Conservation (phyloP, 2,113 vertebrate genomes). For the Engystomops pustulosus region DNA sequence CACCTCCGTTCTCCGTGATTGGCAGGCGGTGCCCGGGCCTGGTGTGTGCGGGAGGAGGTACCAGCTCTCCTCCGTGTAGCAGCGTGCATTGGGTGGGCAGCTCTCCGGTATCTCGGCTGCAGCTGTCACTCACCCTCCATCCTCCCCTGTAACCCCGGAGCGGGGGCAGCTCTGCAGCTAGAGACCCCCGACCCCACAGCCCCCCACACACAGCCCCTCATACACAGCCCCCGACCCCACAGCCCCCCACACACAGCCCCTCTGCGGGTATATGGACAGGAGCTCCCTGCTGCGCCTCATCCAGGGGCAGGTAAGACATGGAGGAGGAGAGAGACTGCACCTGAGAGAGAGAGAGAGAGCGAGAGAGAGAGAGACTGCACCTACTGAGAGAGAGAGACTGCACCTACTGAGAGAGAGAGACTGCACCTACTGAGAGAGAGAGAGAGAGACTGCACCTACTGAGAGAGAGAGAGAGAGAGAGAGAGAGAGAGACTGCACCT, state of each 20-base stretch:
- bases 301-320: slow-evolving; percentile 95
- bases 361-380: background rate
- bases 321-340: background rate
- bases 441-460: background rate
- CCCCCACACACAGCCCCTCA: too few species aligned
- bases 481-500: background rate
- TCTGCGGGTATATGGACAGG: slow-evolving; percentile 92
- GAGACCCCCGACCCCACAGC: background rate
- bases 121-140: slow-evolving; percentile 2
- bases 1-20: slow-evolving; percentile 47
- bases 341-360: background rate
- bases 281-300: slow-evolving; percentile 98
- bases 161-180: slow-evolving; percentile 10
- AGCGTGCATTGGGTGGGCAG: background rate
- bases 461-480: background rate
- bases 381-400: background rate
- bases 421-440: background rate
- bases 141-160: slow-evolving; percentile 7
- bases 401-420: background rate
- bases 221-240: too few species aligned
- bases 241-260: slow-evolving; percentile 51
- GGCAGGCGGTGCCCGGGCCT: slow-evolving; percentile 41
- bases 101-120: slow-evolving; percentile 3
- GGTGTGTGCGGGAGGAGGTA: slow-evolving; percentile 23
- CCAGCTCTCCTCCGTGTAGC: slow-evolving; percentile 9